Conservation (phyloP, 2,113 vertebrate genomes). For the Leucosticte australis region DNA sequence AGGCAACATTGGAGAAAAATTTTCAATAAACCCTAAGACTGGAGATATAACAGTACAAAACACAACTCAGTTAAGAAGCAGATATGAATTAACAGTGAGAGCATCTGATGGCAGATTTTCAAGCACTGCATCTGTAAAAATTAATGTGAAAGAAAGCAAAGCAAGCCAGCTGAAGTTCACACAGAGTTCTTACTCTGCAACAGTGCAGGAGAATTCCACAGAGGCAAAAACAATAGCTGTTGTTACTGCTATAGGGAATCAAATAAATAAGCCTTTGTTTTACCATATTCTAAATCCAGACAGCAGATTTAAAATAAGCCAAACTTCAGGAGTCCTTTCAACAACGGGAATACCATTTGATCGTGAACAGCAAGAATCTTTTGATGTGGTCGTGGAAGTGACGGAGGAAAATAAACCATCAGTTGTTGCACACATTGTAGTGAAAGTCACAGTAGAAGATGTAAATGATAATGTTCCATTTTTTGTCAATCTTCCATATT, state of each 20-base stretch:
- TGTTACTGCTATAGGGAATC: slow-evolving; percentile 86
- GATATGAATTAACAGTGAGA: slow-evolving; percentile 89
- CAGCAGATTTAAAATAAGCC: slow-evolving; percentile 88
- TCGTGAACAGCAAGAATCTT: slow-evolving; percentile 85
- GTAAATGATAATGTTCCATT: slow-evolving; percentile 89
- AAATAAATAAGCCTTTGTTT: slow-evolving; percentile 92
- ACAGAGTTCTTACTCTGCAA: slow-evolving; percentile 83
- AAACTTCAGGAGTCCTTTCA: slow-evolving; percentile 90
- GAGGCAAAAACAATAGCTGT: slow-evolving; percentile 86
- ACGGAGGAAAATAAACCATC: slow-evolving; percentile 80
- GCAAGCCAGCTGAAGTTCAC: slow-evolving; percentile 89
- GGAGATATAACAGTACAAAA: slow-evolving; percentile 89
- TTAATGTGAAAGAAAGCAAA: slow-evolving; percentile 91
- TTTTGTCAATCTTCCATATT: slow-evolving; percentile 94
- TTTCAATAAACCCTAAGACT: slow-evolving; percentile 80
- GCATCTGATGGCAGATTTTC: slow-evolving; percentile 92
- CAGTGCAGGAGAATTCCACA: slow-evolving; percentile 85
- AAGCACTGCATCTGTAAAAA: slow-evolving; percentile 84
- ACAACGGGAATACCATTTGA: slow-evolving; percentile 92
- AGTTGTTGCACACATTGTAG: slow-evolving; percentile 82
- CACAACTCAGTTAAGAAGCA: slow-evolving; percentile 90
- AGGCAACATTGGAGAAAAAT: slow-evolving; percentile 97
- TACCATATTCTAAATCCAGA: slow-evolving; percentile 93
- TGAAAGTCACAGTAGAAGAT: slow-evolving; percentile 87
- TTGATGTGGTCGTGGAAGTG: slow-evolving; percentile 90